A percentile compares a stretch with the other conserved stretches of the same genome.
These are phyloP conservation scores for Syngnathus floridae DNA, from an alignment of 2,113 vertebrate genomes.

Conservation along the genomic window DNA sequence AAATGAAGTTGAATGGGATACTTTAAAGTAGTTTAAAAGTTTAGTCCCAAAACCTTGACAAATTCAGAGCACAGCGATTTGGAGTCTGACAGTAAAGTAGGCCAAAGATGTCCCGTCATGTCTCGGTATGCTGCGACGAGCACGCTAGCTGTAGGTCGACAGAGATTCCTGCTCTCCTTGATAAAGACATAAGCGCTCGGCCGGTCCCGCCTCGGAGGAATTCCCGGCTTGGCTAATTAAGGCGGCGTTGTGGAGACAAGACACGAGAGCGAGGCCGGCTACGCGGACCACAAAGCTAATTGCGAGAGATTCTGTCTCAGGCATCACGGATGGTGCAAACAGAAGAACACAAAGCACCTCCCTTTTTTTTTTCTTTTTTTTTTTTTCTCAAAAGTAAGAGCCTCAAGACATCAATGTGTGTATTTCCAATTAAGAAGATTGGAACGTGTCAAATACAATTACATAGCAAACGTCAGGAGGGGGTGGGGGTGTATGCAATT, in stretches of 20 bases:
- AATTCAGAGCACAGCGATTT: slow-evolving; percentile 1
- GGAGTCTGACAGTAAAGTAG: slow-evolving; percentile 2
- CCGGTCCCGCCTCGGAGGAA: slow-evolving; percentile 36
- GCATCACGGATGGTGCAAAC: slow-evolving; percentile 6
- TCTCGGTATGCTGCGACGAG: slow-evolving; percentile 7
- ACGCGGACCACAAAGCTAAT: slow-evolving; percentile 49
- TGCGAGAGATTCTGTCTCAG: slow-evolving; percentile 44
- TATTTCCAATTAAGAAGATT: slow-evolving; percentile 36
- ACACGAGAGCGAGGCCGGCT: slow-evolving; percentile 40
- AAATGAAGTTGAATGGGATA: too few relatives aligned
- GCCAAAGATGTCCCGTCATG: slow-evolving; percentile 13
- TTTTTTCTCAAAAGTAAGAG: neutral
- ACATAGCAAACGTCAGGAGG: slow-evolving; percentile 13
- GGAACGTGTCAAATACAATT: slow-evolving; percentile 29
- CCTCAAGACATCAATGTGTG: slow-evolving; percentile 16
- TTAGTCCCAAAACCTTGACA: neutral
- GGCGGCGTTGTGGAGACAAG: slow-evolving; percentile 34
- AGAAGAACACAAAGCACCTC: slow-evolving; percentile 41
- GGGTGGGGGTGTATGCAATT: too few relatives aligned
- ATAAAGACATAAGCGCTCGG: slow-evolving; percentile 45
- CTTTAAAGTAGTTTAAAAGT: neutral
- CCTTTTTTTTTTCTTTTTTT: neutral
- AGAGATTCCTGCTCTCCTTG: slow-evolving; percentile 17
- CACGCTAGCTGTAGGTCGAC: slow-evolving; percentile 10
- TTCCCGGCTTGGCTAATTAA: slow-evolving; percentile 64